Conservation (phyloP, 2,888 invertebrate species). For the Amiota communis region DNA sequence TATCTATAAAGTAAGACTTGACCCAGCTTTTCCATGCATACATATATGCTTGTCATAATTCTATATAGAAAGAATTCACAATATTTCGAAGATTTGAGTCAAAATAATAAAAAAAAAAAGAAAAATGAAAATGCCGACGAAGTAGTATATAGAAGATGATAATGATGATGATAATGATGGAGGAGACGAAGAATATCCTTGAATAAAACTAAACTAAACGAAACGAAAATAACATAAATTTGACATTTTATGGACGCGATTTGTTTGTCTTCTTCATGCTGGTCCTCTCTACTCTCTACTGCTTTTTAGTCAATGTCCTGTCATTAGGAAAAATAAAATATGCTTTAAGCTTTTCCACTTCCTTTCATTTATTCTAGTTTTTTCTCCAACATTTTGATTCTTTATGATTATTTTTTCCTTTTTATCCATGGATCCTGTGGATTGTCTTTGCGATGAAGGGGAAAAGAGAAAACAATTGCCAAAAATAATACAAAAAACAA, state of each 20-base stretch:
- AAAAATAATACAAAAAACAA: constrained; percentile 46
- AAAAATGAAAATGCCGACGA: neutral
- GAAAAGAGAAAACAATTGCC: constrained; percentile 43
- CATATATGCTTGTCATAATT: constrained; percentile 66
- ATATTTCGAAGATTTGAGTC: constrained; percentile 68
- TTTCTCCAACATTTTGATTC: constrained; percentile 32
- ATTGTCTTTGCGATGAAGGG: constrained; percentile 59
- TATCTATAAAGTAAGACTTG: neutral
- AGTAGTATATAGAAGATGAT: too few species aligned
- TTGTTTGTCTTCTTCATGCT: constrained; percentile 42
- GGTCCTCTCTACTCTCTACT: neutral
- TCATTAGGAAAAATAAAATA: constrained; percentile 68
- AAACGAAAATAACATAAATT: constrained; percentile 57
- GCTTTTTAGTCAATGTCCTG: constrained; percentile 56
- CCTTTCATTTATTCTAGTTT: constrained; percentile 38
- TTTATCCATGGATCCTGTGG: constrained; percentile 60
- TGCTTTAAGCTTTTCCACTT: constrained; percentile 46
- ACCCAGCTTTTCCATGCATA: neutral
- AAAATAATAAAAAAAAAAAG: constrained; percentile 62
- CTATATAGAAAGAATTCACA: constrained; percentile 48
- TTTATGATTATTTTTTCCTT: constrained; percentile 26
- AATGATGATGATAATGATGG: neutral
- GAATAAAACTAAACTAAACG: too few species aligned
- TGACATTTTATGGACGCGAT: constrained; percentile 64
- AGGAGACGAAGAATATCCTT: constrained; percentile 37